Conservation (phyloP, 1,140 invertebrate genomes). For the Neotoxoptera formosana region DNA sequence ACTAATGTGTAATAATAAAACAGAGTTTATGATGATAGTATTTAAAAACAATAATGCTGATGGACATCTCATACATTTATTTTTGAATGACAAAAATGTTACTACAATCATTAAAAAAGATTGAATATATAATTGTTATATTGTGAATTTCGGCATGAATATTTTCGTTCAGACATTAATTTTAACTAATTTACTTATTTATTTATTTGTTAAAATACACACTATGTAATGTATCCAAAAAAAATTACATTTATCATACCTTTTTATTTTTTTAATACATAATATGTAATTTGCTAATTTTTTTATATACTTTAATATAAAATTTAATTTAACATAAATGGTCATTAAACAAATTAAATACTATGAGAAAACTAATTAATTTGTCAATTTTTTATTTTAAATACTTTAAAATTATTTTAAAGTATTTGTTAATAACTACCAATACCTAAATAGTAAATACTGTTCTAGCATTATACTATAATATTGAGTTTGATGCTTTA, state of each 20-base stretch:
- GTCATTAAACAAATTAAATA: neutral
- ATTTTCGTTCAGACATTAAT: neutral
- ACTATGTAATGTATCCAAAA: neutral
- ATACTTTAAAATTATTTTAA: no score
- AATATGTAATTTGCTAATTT: no score
- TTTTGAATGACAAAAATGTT: neutral
- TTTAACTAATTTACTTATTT: neutral
- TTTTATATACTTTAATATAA: neutral
- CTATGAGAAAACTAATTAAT: neutral
- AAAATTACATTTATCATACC: neutral
- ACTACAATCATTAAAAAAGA: neutral
- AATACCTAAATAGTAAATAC: no score
- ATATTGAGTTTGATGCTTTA: no score
- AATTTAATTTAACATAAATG: neutral
- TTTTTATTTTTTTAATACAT: no score
- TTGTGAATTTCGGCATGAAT: neutral
- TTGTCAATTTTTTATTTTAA: neutral
- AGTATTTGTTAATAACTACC: no score
- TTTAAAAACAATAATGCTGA: neutral
- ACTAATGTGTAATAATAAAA: neutral
- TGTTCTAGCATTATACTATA: no score
- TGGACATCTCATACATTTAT: slow-evolving; percentile 9
- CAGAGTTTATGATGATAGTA: slow-evolving; percentile 31
- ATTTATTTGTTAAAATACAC: neutral
- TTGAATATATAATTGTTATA: neutral